Evolutionary conservation across 2,113 vertebrate genomes (phyloP), one percentile per base, ranked within the genome.

Genomic region (Calypte anna): DNA sequence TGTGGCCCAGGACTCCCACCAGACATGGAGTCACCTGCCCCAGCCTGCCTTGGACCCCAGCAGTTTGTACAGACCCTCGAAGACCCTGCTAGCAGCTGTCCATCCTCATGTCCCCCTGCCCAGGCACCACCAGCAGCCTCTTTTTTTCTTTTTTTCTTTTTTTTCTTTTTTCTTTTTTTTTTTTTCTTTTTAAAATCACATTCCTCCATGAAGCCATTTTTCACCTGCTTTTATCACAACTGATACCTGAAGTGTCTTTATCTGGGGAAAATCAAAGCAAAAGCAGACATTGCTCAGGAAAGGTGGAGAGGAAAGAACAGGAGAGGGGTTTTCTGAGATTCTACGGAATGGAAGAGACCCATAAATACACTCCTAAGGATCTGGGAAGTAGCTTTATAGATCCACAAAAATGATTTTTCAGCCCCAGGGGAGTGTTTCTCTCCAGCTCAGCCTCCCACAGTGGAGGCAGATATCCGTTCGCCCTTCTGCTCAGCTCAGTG

Each of bases 401-500:
- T 75, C 7, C 4, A 53, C 64, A 82, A 24, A 9, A 54, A 57
- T 1, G 2, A 82, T 79, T 89, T 91, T 92, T 66, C 12, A 20
- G 40, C 33, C 74, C 73, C 77, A 25, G 17, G 27, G 33, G 58
- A 84, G 57, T 74, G 30, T 88, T 78, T 67, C 55, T 72, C 36
- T 54, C 4, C n/a, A 72, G 57, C 51, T 85, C 84, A 91, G 81
- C 33, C 43, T 72, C 40, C 40, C 3, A 0, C 33, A 80, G 44
- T 6, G 4, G n/a, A 76, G 22, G 12, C 14, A 67, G 44, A 48
- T 11, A 27, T 3, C 43, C 53, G 2, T 33, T 46, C 5, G 0
- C 54, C 27, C 0, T 0, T 14, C 43, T 15, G 8, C 15, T 22
- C 33, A 68, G 69, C 81, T 54, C 2, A 0, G 13, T 0, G 0